Evolutionary conservation across 2,113 vertebrate species (phyloP), one percentile per base, ranked within the genome.

Genomic region (Brachypteracias leptosomus): DNA sequence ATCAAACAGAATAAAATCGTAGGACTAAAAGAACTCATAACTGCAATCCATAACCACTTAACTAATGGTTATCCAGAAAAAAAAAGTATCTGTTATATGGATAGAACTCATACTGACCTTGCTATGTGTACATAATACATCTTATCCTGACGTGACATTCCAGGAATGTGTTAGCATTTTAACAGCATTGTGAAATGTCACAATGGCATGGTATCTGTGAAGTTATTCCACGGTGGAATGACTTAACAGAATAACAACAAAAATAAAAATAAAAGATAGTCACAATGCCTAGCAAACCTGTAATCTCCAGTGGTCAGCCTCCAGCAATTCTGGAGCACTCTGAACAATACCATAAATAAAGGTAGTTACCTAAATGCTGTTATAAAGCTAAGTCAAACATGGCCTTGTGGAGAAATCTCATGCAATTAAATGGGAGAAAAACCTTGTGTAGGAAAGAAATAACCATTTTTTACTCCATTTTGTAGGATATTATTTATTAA

Each of bases 281-380:
- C 35, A 68, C 9, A 70, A 65, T 57, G 24, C 22, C 62, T 89
- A 44, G 29, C 5, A 88, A 92, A 82, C 21, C 3, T 71, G 29
- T 26, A 58, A 38, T 74, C 59, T 89, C 44, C 28, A 68, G 74
- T 77, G n/a, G 28, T 28, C 28, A 67, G 18, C 11, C 65, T 86
- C 42, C 70, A 84, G n/a, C 65, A 84, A 47, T 57, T 88, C 38
- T 80, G 24, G 11, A 59, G 44, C 10, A 9, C n/a, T 59, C 24
- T 57, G 71, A 88, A 88, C 29, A 84, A 22, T 44, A 33, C 2
- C 52, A 81, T 73, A 96, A 95, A 95, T 88, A 95, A 95, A 88
- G 18, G 21, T 66, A 96, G 71, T 93, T 93, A 91, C 78, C 24
- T 9, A 85, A 83, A 92, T 67, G 10, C 33, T 70, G 17, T 58